Conservation (phyloP, 1,140 invertebrate genomes). For the Macrotrachela quadricornifera region DNA sequence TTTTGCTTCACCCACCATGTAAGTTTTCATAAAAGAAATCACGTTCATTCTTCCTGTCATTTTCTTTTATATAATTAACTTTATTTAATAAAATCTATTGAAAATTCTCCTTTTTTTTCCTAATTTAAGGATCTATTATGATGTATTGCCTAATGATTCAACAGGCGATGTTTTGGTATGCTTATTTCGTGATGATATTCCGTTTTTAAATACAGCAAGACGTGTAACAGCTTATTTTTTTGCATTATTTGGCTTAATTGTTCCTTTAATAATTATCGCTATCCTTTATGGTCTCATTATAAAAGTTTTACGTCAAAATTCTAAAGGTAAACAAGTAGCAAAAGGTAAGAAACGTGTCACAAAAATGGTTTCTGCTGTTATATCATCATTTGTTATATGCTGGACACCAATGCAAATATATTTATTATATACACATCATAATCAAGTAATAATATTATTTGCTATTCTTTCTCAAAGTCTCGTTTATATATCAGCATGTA, state of each 20-base stretch:
- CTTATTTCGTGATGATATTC: neutral
- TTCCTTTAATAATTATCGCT: conserved; percentile 45
- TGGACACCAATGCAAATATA: conserved; percentile 70
- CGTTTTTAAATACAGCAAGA: neutral
- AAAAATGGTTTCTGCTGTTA: conserved; percentile 72
- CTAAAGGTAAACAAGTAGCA: conserved; percentile 40
- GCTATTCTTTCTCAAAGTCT: conserved; percentile 59
- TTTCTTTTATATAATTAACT: neutral
- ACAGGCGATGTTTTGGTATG: neutral
- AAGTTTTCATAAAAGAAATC: too few species aligned
- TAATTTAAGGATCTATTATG: neutral
- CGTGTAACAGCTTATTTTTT: conserved; percentile 29
- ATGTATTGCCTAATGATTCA: neutral
- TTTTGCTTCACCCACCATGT: conserved; percentile 45
- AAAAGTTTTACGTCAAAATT: conserved; percentile 51
- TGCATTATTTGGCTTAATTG: conserved; percentile 25
- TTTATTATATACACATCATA: too few species aligned
- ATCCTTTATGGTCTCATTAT: conserved; percentile 75
- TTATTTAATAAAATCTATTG: too few species aligned
- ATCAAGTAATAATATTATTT: too few species aligned
- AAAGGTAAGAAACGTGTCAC: conserved; percentile 72
- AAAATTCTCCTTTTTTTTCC: neutral
- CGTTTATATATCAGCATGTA: conserved; percentile 77
- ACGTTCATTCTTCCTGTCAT: too few species aligned
- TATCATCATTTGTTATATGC: conserved; percentile 76